Evolutionary conservation across 2,113 vertebrate genomes (phyloP).

Genomic region (Melanocharis versteri): DNA sequence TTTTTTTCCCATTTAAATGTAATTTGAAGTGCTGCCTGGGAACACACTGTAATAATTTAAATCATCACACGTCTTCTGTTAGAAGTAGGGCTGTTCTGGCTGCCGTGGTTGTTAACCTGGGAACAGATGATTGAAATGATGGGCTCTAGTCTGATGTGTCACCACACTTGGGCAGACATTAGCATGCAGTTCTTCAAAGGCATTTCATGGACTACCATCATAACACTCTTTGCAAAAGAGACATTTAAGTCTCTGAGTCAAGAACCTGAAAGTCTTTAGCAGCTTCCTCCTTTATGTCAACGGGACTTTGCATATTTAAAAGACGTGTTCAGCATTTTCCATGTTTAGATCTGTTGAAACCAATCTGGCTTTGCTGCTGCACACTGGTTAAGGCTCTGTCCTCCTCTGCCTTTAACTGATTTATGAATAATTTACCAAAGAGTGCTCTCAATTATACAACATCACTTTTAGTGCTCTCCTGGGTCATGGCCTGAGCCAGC

Average conservation of each 20-base stretch:
- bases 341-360: neutral
- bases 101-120: neutral
- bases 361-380: neutral
- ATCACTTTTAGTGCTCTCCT: conserved; percentile 42
- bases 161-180: neutral
- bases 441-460: neutral
- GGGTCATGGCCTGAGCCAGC: conserved; percentile 48
- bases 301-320: neutral
- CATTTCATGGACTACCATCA: neutral
- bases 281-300: neutral
- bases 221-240: neutral
- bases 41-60: conserved; percentile 12
- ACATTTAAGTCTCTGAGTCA: neutral
- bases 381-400: accelerated
- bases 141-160: neutral
- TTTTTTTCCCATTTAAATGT: neutral
- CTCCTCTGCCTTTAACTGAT: neutral
- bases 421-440: conserved; percentile 5
- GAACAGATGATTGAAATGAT: neutral
- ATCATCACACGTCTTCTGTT: neutral
- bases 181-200: neutral
- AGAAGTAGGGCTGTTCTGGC: neutral
- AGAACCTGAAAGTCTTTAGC: neutral
- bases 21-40: conserved; percentile 40
- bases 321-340: neutral